Conservation (phyloP, 2,113 vertebrate species). For the Irena cyanogastra region DNA sequence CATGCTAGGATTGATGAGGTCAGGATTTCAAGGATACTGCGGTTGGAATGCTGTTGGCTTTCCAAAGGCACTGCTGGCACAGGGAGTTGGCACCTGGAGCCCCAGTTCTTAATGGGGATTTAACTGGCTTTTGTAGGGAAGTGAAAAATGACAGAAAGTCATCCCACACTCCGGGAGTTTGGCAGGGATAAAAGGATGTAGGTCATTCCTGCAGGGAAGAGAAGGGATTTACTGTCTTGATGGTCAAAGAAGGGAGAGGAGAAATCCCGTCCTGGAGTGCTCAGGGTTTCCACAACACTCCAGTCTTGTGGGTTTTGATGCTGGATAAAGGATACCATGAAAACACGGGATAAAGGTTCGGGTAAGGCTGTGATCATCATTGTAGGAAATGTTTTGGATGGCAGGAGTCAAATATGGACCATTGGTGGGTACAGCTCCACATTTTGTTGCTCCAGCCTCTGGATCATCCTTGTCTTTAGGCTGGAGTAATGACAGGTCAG, state of each 20-base stretch:
- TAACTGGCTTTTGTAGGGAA: not conserved
- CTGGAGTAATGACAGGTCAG: not conserved
- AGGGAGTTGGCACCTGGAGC: not conserved
- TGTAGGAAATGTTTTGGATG: not conserved
- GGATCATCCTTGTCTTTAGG: not conserved
- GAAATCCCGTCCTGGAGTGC: not conserved
- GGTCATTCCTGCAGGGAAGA: not conserved
- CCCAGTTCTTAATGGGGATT: not conserved
- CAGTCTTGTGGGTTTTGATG: not conserved
- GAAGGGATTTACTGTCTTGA: not conserved
- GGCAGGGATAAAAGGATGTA: not conserved
- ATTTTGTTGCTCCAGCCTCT: not conserved
- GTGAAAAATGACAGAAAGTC: not conserved
- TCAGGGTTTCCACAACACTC: not conserved
- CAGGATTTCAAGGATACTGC: not conserved
- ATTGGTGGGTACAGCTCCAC: accelerated
- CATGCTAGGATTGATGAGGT: not conserved
- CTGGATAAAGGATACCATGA: not conserved
- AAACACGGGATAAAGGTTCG: not conserved
- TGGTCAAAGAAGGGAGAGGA: not conserved
- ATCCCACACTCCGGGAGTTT: not conserved
- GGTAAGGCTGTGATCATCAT: not conserved
- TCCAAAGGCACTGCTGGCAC: not conserved
- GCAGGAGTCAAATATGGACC: not conserved
- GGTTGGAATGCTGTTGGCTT: not conserved